Evolutionary conservation across 2,797 vertebrate species (phyloP), one percentile per base, ranked within the genome.

Genomic region (Malacoctenus gilli): DNA sequence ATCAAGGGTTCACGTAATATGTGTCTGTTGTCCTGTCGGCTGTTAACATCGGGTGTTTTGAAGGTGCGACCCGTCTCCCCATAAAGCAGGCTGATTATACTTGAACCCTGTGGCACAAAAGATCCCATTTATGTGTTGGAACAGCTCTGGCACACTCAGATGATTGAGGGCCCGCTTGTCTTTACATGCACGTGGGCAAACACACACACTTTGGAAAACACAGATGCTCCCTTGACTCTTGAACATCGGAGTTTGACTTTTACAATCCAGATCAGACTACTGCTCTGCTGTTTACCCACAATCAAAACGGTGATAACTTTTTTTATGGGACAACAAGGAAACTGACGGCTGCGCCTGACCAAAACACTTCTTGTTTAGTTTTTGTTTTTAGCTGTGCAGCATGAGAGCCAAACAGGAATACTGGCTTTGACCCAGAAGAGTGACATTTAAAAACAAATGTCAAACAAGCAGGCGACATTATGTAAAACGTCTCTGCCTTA

Each of bases 231-330:
- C 58, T 5, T 81, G 66, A 70, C 69, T 72, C 43, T 43, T 13
- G 44, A 68, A 82, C 68, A 63, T 67, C 51, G 40, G 52, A 25
- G 59, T 68, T n/a, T n/a, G n/a, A n/a, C n/a, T n/a, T n/a, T n/a
- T n/a, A n/a, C 58, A 59, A 36, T 72, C 31, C 49, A 60, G 56
- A 61, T 54, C 14, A 65, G 51, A 68, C 47, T 52, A n/a, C 41
- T 60, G 50, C 5, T 31, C 32, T 16, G 18, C 38, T n/a, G n/a
- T n/a, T n/a, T n/a, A 31, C 1, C 8, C 5, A 12, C 10, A 32
- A 32, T 11, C 11, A 32, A 34, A n/a, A n/a, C n/a, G n/a, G n/a
- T n/a, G n/a, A n/a, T n/a, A n/a, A n/a, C n/a, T n/a, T n/a, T n/a
- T n/a, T n/a, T n/a, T n/a, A n/a, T n/a, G n/a, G n/a, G n/a, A n/a